Evolutionary conservation across 2,797 vertebrate species (phyloP), one percentile per base, ranked within the genome.

Genomic region (Tadarida brasiliensis): DNA sequence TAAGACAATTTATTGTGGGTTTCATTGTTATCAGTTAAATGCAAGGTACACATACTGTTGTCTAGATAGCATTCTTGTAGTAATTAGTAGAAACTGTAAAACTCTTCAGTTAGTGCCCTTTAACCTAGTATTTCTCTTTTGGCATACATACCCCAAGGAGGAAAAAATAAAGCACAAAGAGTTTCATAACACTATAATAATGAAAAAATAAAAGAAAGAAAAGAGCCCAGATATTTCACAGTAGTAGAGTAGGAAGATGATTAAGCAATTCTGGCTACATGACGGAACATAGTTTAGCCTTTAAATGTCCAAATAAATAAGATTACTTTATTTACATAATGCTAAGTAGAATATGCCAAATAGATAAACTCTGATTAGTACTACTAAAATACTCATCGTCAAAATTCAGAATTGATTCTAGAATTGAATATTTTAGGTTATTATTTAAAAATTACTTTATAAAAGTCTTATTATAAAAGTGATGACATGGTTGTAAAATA

Each of bases 301-400:
- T 87, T 91, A 87, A 57, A 68, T 88, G 70, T 54, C 51, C 67
- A 82, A 90, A 44, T 93, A 82, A 80, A n/a, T 80, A 57, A 56
- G 44, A 1, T 44, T 87, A 28, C n/a, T 16, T 74, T 77, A 71
- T 44, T 67, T 92, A 20, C 49, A 76, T 68, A 78, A 74, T 61
- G 26, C 78, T 78, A 91, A 87, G 20, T 90, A 82, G 82, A 74
- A 16, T 49, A 74, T 49, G 54, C 20, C 47, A 83, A 56, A 56
- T 49, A 80, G 65, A 63, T 84, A 59, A 73, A 78, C 0, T 39
- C 33, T 78, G 47, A 67, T 85, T 80, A 59, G 14, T 35, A 33
- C 3, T 94, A 76, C 33, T 90, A 28, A 90, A 44, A 87, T 73
- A 44, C 39, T 91, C 14, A 49, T 78, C 71, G 54, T 65, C 35